phyloP scores from a whole-genome alignment of 2,797 vertebrate species.

The Cuniculus paca region DNA sequence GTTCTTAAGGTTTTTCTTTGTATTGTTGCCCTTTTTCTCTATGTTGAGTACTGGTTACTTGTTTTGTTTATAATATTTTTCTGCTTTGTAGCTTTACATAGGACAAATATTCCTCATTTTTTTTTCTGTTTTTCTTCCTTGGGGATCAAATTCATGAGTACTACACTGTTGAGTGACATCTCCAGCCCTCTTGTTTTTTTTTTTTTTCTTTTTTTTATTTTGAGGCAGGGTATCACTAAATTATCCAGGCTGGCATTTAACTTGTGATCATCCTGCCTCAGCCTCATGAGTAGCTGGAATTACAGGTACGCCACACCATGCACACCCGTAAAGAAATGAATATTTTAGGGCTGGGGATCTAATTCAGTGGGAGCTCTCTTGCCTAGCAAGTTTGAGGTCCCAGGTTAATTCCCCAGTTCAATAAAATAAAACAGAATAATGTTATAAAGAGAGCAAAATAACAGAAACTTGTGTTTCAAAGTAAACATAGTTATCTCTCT shows the following conservation, averaged over 20 bases:
- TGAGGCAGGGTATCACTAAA: background rate
- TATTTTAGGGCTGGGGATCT: background rate
- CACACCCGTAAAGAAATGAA: conserved; percentile 56
- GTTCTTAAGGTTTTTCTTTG: conserved; percentile 50
- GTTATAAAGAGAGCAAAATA: conserved; percentile 37
- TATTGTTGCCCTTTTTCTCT: background rate
- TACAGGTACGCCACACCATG: background rate
- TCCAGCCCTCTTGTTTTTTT: background rate
- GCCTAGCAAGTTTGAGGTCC: background rate
- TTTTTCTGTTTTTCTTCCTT: background rate
- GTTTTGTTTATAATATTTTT: conserved; percentile 50
- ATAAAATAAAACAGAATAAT: background rate
- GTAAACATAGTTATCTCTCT: background rate
- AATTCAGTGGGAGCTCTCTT: background rate
- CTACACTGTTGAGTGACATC: background rate
- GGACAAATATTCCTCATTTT: background rate
- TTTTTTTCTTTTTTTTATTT: background rate
- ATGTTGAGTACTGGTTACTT: background rate
- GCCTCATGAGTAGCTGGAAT: background rate
- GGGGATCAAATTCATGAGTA: background rate
- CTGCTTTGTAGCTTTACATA: conserved; percentile 22
- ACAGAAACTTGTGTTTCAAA: conserved; percentile 30
- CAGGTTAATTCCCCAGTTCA: background rate
- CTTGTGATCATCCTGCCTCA: background rate
- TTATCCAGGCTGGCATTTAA: background rate